Conservation (phyloP, 1,140 invertebrate genomes). For the Aphidius ervi region DNA sequence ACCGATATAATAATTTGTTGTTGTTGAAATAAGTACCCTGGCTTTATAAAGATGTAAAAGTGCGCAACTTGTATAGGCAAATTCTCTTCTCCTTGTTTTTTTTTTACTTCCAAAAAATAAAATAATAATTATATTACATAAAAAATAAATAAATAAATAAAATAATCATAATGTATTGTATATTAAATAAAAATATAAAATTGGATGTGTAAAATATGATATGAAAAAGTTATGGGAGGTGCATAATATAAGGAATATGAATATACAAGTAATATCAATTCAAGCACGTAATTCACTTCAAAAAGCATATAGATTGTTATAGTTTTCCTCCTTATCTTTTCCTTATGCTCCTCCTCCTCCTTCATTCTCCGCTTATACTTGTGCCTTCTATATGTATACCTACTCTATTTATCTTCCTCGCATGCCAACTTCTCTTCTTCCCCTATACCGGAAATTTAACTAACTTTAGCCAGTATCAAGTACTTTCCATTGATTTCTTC, state of each 20-base stretch:
- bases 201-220: not conserved
- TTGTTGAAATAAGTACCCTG: not conserved
- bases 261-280: constrained; percentile 39
- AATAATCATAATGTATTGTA: not conserved
- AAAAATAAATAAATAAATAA: not conserved
- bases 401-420: no score
- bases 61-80: not conserved
- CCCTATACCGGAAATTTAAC: no score
- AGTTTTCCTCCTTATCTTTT: no score
- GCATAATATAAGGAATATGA: not conserved
- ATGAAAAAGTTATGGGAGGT: constrained; percentile 1
- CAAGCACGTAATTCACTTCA: constrained; percentile 42
- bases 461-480: no score
- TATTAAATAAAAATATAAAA: not conserved
- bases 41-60: not conserved
- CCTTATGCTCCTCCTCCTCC: no score
- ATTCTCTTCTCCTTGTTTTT: no score
- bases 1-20: constrained; percentile 14
- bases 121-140: not conserved
- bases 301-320: constrained; percentile 17
- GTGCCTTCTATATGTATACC: no score
- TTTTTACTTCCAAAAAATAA: not conserved
- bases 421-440: no score
- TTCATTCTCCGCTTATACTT: no score
- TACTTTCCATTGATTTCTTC: no score